Evolutionary conservation across 2,113 vertebrate genomes (phyloP).

Genomic region (Speoplatyrhinus poulsoni): DNA sequence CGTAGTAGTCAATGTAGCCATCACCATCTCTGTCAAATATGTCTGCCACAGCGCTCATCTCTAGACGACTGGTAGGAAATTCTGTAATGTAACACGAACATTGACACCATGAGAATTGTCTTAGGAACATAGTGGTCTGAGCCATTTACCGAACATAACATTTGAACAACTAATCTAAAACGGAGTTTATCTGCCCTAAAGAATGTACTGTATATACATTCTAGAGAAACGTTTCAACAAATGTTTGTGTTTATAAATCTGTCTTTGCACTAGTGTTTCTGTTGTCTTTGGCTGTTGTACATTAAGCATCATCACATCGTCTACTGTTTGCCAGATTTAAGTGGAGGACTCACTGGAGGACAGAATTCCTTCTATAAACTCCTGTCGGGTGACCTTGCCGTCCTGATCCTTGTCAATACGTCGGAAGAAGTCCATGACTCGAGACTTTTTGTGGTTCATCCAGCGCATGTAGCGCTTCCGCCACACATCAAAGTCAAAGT

Average conservation of each 20-base stretch:
- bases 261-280: too few species aligned
- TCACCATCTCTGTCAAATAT: slow-evolving; percentile 97
- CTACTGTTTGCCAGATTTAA: background rate
- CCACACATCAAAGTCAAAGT: slow-evolving; percentile 99
- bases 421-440: slow-evolving; percentile 98
- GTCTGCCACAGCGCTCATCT: slow-evolving; percentile 99
- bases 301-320: background rate
- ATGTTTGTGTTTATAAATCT: too few species aligned
- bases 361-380: slow-evolving; percentile 98
- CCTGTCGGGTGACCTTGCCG: slow-evolving; percentile 96
- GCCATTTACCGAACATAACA: too few species aligned
- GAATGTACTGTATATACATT: too few species aligned
- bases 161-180: too few species aligned
- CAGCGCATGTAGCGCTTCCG: slow-evolving; percentile 98
- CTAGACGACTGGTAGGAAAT: slow-evolving; percentile 94
- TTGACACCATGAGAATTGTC: background rate
- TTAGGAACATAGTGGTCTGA: too few species aligned
- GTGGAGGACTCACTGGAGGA: slow-evolving; percentile 89
- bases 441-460: slow-evolving; percentile 99
- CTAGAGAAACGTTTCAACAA: too few species aligned
- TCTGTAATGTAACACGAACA: slow-evolving; percentile 65
- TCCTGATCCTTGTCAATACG: slow-evolving; percentile 99
- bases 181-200: too few species aligned
- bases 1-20: slow-evolving; percentile 98
- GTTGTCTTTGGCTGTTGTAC: too few species aligned